Conservation (phyloP, 1,140 invertebrate genomes). For the Drosophila bocki region DNA sequence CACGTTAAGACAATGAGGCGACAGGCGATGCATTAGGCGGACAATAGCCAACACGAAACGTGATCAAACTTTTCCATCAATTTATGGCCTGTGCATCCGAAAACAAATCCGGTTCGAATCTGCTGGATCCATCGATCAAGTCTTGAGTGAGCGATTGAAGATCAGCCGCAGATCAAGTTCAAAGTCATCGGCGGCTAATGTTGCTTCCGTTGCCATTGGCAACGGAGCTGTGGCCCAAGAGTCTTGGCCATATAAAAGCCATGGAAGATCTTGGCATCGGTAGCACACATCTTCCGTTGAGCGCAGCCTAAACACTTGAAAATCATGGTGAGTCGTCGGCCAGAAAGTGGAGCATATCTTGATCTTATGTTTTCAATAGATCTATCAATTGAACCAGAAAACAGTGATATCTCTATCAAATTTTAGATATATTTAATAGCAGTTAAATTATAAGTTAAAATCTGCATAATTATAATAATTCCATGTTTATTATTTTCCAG, state of each 20-base stretch:
- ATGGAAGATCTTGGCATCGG: conserved; percentile 24
- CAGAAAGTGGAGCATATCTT: neutral
- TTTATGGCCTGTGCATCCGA: conserved; percentile 50
- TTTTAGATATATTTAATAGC: neutral
- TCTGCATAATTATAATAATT: neutral
- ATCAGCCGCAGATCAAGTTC: conserved; percentile 68
- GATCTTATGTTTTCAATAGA: neutral
- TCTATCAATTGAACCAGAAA: too few relatives aligned
- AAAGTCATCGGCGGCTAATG: conserved; percentile 58
- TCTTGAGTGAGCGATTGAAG: conserved; percentile 24
- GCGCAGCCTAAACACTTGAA: conserved; percentile 48
- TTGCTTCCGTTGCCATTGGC: conserved; percentile 50
- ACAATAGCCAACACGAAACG: conserved; percentile 56
- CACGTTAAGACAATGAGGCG: conserved; percentile 42
- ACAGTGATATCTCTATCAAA: neutral
- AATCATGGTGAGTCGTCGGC: conserved; percentile 53
- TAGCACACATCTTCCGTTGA: conserved; percentile 59
- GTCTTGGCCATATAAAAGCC: conserved; percentile 45
- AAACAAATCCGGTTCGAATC: conserved; percentile 53
- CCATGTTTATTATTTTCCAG: conserved; percentile 24
- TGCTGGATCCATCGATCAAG: conserved; percentile 38
- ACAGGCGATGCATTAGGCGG: conserved; percentile 39
- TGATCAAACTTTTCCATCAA: conserved; percentile 62
- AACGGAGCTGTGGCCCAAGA: conserved; percentile 6
- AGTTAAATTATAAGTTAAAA: neutral